These are phyloP conservation scores for Antheraea assamensis DNA, from an alignment of 2,888 invertebrate species.

Conservation along the genomic window DNA sequence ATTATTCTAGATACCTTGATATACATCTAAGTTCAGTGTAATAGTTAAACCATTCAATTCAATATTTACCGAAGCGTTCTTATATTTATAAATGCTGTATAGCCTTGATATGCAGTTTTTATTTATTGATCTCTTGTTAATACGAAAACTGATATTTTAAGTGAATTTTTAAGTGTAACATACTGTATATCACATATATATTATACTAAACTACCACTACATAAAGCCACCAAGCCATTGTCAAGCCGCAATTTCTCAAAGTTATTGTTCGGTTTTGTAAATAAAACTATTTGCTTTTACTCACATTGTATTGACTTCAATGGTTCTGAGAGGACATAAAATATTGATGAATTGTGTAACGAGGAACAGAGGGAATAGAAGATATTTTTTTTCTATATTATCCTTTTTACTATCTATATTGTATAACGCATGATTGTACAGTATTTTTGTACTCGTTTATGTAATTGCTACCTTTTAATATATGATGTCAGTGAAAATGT, in stretches of 20 bases:
- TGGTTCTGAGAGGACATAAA: neutral
- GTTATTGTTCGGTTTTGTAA: neutral
- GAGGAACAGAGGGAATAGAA: neutral
- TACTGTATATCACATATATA: neutral
- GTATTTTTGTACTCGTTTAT: neutral
- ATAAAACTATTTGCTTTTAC: neutral
- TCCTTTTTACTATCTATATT: neutral
- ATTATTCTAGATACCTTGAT: neutral
- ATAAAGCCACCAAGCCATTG: neutral
- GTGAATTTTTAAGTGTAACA: neutral
- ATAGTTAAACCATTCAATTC: neutral
- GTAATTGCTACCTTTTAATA: neutral
- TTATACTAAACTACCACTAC: neutral
- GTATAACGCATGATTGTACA: neutral
- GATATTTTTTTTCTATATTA: neutral
- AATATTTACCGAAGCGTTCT: neutral
- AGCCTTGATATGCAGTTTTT: too few relatives aligned
- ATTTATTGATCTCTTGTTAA: too few relatives aligned
- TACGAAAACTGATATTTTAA: neutral
- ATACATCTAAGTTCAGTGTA: neutral
- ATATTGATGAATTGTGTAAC: neutral
- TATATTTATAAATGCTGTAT: neutral
- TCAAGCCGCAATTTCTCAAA: neutral
- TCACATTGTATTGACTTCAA: slow-evolving; percentile 1
- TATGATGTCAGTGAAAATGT: neutral